phyloP scores from a whole-genome alignment of 2,113 vertebrate genomes.

The Callipepla californica region DNA sequence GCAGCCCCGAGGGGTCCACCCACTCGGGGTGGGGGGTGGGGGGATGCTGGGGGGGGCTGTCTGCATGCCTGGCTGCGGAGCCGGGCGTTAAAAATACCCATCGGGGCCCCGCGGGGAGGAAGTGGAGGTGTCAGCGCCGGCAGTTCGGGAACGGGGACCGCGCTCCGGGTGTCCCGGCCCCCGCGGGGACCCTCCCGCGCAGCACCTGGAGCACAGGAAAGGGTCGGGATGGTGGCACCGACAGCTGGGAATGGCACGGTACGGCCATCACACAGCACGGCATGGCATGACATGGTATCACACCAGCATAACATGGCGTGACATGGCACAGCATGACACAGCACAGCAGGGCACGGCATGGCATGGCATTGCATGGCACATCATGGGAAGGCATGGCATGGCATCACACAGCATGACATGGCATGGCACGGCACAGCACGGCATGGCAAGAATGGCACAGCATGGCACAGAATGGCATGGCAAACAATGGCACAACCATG shows the following conservation, averaged over 20 bases:
- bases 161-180: background rate
- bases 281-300: too few species aligned
- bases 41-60: background rate
- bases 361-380: rapidly evolving
- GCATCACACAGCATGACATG: too few species aligned
- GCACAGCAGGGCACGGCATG: too few species aligned
- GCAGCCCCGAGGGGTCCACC: rapidly evolving
- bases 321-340: too few species aligned
- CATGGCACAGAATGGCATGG: too few species aligned
- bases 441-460: too few species aligned
- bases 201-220: background rate
- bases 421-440: too few species aligned
- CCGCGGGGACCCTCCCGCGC: background rate
- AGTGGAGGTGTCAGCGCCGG: conserved; percentile 64
- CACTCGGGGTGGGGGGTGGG: too few species aligned
- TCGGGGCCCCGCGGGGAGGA: conserved; percentile 20
- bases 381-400: too few species aligned
- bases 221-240: background rate
- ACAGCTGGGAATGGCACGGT: background rate
- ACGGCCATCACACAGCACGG: too few species aligned
- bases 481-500: too few species aligned
- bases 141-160: background rate
- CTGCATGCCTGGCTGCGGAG: background rate
- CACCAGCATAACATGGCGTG: too few species aligned
- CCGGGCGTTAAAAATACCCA: conserved; percentile 43